Conservation (phyloP, 2,888 invertebrate genomes). For the Ormyrus thymus region DNA sequence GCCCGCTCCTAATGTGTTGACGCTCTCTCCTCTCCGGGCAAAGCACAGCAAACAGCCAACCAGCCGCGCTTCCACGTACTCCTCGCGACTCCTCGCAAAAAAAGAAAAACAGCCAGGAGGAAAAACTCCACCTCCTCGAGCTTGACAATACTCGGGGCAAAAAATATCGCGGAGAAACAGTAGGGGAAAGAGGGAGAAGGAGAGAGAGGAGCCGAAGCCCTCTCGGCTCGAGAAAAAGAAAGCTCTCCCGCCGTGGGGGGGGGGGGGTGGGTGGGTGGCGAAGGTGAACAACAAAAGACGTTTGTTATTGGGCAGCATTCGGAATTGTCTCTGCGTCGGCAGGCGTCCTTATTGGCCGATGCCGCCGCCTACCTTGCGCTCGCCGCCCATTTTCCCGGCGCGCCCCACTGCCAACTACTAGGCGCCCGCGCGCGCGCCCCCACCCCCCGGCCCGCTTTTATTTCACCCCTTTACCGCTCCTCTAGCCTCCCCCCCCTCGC, state of each 20-base stretch:
- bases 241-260: too few relatives aligned
- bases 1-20: too few relatives aligned
- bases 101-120: conserved; percentile 9
- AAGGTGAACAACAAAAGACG: conserved; percentile 74
- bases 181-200: conserved; percentile 21
- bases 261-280: too few relatives aligned
- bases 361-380: conserved; percentile 54
- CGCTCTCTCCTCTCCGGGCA: too few relatives aligned
- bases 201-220: conserved; percentile 55
- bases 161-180: too few relatives aligned
- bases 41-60: too few relatives aligned
- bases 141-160: too few relatives aligned
- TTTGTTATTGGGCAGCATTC: conserved; percentile 74
- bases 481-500: not conserved
- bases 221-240: too few relatives aligned
- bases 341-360: conserved; percentile 54
- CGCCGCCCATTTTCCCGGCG: conserved; percentile 57
- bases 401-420: not conserved
- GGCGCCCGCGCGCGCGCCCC: not conserved
- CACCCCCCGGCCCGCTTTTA: not conserved
- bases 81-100: too few relatives aligned
- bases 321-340: conserved; percentile 47
- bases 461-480: not conserved
- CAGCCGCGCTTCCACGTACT: too few relatives aligned
- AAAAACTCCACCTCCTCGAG: conserved; percentile 29